These are phyloP conservation scores for Nannobrachium achirus DNA, from an alignment of 2,113 vertebrate genomes.

Conservation along the genomic window DNA sequence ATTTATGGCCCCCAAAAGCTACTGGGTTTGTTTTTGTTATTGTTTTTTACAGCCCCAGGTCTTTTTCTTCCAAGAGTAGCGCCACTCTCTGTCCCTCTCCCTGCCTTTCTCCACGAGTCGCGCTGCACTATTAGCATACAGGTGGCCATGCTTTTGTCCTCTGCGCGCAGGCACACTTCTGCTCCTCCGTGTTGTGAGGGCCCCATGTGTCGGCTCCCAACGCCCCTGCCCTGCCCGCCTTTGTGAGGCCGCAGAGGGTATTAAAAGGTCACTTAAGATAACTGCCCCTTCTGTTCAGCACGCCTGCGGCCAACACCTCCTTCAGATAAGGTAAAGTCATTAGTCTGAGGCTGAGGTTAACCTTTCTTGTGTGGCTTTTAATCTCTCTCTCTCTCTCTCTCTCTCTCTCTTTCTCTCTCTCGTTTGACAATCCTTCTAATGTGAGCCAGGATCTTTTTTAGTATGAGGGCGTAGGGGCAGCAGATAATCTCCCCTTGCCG, in stretches of 20 bases:
- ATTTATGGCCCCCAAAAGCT: slow-evolving; percentile 49
- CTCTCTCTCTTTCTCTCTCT: slow-evolving; percentile 1
- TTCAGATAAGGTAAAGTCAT: slow-evolving; percentile 53
- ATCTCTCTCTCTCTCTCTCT: not conserved
- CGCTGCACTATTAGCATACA: slow-evolving; percentile 74
- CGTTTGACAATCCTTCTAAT: slow-evolving; percentile 3
- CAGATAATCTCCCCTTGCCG: not conserved
- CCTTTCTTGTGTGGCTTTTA: slow-evolving; percentile 6
- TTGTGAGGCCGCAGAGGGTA: slow-evolving; percentile 32
- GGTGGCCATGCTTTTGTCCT: slow-evolving; percentile 68
- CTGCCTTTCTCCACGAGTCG: not conserved
- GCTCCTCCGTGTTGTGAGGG: slow-evolving; percentile 24
- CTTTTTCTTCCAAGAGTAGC: slow-evolving; percentile 40
- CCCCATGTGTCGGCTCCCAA: slow-evolving; percentile 64
- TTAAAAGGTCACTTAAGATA: slow-evolving; percentile 78
- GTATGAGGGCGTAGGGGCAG: not conserved
- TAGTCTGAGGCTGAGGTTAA: slow-evolving; percentile 54
- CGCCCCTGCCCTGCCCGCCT: not conserved
- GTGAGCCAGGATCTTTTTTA: not conserved
- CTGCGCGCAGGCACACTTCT: slow-evolving; percentile 60
- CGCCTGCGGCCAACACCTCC: slow-evolving; percentile 61
- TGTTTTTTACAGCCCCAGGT: slow-evolving; percentile 42
- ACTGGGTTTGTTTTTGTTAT: not conserved
- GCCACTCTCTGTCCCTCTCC: slow-evolving; percentile 46
- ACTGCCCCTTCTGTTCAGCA: slow-evolving; percentile 69